phyloP scores from a whole-genome alignment of 1,140 invertebrate genomes.

The Leguminivora glycinivorella region DNA sequence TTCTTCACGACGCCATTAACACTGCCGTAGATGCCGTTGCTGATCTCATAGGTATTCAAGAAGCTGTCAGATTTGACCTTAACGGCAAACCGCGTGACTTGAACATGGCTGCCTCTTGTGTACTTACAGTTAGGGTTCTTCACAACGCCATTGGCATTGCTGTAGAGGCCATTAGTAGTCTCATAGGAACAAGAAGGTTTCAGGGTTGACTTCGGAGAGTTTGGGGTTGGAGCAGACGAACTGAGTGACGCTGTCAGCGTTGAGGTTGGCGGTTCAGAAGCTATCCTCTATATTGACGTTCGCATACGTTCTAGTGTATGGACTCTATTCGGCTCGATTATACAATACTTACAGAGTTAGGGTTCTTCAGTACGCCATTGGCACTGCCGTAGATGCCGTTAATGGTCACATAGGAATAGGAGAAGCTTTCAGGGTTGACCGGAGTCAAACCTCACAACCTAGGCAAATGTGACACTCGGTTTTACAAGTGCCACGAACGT shows the following conservation, averaged over 20 bases:
- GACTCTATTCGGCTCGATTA: no score
- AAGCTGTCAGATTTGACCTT: conserved; percentile 78
- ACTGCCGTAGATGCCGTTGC: conserved; percentile 79
- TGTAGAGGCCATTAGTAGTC: no score
- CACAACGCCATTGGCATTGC: no score
- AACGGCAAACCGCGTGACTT: conserved; percentile 64
- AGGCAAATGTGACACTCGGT: no score
- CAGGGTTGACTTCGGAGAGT: no score
- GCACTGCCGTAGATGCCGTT: conserved; percentile 81
- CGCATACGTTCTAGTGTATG: no score
- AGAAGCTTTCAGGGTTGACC: conserved; percentile 77
- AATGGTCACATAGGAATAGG: conserved; percentile 80
- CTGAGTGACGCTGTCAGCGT: conserved; percentile 40
- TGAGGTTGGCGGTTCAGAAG: neutral
- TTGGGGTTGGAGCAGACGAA: no score
- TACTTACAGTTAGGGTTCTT: no score
- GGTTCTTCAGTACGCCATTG: conserved; percentile 76
- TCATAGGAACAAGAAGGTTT: no score
- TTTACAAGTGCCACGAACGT: no score
- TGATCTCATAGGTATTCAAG: conserved; percentile 80
- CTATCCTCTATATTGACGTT: no score
- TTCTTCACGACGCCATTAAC: conserved; percentile 79
- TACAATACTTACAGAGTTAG: conserved; percentile 53
- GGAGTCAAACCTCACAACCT: conserved; percentile 64
- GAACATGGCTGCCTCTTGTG: no score